These are phyloP conservation scores for Perodicticus potto DNA, from an alignment of 2,797 vertebrate species.

Conservation along the genomic window DNA sequence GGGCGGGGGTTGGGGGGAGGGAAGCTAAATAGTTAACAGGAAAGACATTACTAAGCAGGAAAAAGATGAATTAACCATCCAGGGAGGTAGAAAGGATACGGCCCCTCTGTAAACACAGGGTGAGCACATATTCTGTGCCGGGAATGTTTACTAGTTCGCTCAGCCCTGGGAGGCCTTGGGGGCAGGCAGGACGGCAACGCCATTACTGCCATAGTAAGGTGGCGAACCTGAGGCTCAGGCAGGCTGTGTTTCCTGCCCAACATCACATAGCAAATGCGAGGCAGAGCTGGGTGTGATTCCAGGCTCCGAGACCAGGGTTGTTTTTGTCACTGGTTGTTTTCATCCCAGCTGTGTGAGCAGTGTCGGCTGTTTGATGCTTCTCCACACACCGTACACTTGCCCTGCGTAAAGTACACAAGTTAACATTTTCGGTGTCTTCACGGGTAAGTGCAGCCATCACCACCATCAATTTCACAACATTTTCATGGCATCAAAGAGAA, in stretches of 20 bases:
- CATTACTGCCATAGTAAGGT: fast-evolving
- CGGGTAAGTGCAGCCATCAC: fast-evolving
- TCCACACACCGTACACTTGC: not conserved
- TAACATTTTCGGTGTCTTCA: not conserved
- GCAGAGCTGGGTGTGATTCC: not conserved
- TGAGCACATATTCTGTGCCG: fast-evolving
- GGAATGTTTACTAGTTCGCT: no score
- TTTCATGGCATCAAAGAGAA: not conserved
- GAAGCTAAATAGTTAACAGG: not conserved
- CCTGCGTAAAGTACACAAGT: fast-evolving
- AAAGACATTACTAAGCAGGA: not conserved
- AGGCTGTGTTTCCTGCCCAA: no score
- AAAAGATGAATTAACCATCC: not conserved
- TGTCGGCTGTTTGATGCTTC: not conserved
- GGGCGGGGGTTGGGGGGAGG: no score
- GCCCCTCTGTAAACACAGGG: fast-evolving
- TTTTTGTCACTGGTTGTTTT: no score
- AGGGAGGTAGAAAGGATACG: fast-evolving
- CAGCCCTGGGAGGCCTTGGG: no score
- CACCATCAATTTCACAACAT: not conserved
- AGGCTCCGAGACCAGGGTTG: not conserved
- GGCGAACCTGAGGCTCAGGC: not conserved
- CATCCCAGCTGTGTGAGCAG: no score
- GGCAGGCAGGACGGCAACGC: fast-evolving
- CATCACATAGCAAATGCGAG: not conserved